Evolutionary conservation across 2,113 vertebrate species (phyloP), one percentile per base, ranked within the genome.

Genomic region (Mastomys coucha): DNA sequence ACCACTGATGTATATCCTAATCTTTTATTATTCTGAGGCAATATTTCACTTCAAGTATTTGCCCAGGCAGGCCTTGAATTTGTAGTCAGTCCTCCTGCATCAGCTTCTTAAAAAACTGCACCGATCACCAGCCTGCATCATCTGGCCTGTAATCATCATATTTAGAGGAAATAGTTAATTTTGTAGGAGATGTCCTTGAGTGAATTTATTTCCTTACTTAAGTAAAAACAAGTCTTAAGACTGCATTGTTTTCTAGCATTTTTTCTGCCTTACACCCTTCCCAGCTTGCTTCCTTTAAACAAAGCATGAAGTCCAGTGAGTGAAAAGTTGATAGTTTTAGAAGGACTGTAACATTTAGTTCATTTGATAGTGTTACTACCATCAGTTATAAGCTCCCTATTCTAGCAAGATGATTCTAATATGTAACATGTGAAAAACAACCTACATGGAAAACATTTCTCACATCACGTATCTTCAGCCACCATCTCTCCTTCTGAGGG

Each of bases 221-320:
- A 73, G 36, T 65, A 75, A 89, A 94, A 95, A 39, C 11, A 92
- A 51, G 80, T 95, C 36, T 73, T 91, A 85, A 85, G 33, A 70
- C 14, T 11, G 19, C 53, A 22, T 8, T 26, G 1, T 88, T 63
- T 78, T 82, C 24, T 84, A 78, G 20, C 53, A n/a, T 91, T 93
- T 58, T 7, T 75, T 73, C 72, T 16, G 22, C 65, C 82, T 67
- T 80, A 19, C 56, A 80, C 26, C 14, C 10, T 77, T 36, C 7
- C 16, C 24, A 51, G 11, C 67, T 92, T 90, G 58, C 26, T 90
- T 85, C 53, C 56, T 0, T 91, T 89, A 89, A 96, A 89, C 53
- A 36, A 19, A 70, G n/a, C 28, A 39, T 39, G 28, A 72, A 84
- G 49, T 92, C 80, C 70, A 94, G 67, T 69, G 36, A 56, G 17